A percentile compares a stretch with the other conserved stretches of the same genome.
Conservation (phyloP, 2,113 vertebrate genomes). For the Lycaon pictus region DNA sequence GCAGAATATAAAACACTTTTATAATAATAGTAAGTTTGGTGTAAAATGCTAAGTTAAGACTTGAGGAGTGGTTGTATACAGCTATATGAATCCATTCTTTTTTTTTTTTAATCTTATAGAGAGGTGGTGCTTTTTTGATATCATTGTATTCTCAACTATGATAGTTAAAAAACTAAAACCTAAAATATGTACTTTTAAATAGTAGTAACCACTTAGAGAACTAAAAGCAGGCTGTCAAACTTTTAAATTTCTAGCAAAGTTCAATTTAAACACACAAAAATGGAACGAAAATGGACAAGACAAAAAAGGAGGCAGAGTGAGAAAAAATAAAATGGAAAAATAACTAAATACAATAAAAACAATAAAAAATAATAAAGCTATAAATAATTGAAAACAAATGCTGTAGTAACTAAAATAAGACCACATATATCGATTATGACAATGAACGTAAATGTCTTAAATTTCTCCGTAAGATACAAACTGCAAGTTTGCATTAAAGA, state of each 20-base stretch:
- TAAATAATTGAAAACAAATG: background rate
- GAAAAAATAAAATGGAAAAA: constrained; percentile 32
- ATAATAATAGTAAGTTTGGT: background rate
- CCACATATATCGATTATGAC: background rate
- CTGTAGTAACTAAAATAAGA: background rate
- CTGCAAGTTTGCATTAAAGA: background rate
- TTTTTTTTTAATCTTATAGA: background rate
- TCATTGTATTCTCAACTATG: background rate
- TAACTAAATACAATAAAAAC: background rate
- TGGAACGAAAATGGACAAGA: background rate
- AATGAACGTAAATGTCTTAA: background rate
- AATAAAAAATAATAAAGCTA: background rate
- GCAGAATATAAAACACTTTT: background rate
- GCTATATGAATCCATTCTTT: background rate
- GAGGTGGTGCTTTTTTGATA: background rate
- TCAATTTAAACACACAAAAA: background rate
- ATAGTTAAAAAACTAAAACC: constrained; percentile 28
- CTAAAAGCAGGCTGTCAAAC: background rate
- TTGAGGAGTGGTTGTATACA: background rate
- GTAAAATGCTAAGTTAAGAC: background rate
- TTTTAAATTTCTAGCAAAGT: background rate
- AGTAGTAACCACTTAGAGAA: background rate
- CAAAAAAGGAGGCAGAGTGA: background rate
- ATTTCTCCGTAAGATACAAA: background rate
- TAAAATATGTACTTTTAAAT: background rate